phyloP scores from a whole-genome alignment of 2,113 vertebrate species.

The Hydropotes inermis region DNA sequence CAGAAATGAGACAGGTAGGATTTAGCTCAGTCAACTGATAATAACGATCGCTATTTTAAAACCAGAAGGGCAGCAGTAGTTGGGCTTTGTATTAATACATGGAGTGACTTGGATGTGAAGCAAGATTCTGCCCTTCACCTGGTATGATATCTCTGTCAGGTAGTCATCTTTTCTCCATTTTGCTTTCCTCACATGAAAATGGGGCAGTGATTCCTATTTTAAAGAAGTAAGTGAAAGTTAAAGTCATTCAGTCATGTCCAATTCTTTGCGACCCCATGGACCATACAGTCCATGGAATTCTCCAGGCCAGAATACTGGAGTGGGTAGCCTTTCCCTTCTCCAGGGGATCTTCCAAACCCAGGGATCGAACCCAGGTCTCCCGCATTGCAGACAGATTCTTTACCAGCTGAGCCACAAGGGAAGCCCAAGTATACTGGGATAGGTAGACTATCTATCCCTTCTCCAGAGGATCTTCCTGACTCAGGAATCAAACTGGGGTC shows the following conservation, averaged over 20 bases:
- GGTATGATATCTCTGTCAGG: not conserved
- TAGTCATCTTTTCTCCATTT: not conserved
- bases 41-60: not conserved
- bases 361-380: not conserved
- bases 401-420: not conserved
- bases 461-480: no score
- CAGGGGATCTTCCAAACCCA: not conserved
- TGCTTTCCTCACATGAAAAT: not conserved
- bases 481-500: not conserved
- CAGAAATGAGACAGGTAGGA: not conserved
- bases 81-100: not conserved
- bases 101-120: not conserved
- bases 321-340: not conserved
- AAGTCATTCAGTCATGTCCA: not conserved
- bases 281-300: not conserved
- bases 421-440: no score
- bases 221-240: not conserved
- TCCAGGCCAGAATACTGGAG: not conserved
- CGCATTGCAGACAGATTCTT: fast-evolving
- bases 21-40: not conserved
- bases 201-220: not conserved
- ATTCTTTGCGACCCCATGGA: not conserved
- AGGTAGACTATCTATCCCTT: no score
- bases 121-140: not conserved
- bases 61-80: no score